Percentiles rank a stretch among this genome's conserved stretches.
Conservation (phyloP, 2,888 invertebrate species). For the Melanophora roralis region DNA sequence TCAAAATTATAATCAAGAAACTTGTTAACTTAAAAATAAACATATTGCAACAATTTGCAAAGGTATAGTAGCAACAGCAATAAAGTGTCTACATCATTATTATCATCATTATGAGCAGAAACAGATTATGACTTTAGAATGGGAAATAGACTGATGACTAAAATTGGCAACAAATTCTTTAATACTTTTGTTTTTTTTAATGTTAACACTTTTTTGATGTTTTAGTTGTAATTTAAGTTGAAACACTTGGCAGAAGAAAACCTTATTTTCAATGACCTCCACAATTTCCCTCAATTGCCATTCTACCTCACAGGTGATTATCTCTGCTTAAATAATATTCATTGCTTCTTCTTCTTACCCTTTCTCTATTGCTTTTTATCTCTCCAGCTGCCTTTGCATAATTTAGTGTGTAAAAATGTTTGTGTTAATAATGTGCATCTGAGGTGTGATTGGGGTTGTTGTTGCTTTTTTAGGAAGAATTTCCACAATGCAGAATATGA, state of each 20-base stretch:
- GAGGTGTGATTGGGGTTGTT: conserved; percentile 46
- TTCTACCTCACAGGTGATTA: conserved; percentile 36
- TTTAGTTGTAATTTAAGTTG: conserved; percentile 43
- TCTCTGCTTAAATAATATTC: conserved; percentile 22
- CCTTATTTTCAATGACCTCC: conserved; percentile 38
- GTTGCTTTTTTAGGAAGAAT: conserved; percentile 24
- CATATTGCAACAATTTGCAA: conserved; percentile 25
- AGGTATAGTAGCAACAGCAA: conserved; percentile 11
- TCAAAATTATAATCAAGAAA: conserved; percentile 3
- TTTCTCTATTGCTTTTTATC: neutral
- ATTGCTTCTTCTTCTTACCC: neutral
- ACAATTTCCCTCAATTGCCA: conserved; percentile 12
- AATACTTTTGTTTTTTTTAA: neutral
- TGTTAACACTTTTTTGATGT: neutral
- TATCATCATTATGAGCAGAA: neutral
- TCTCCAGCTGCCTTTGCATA: neutral
- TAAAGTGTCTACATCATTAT: conserved; percentile 14
- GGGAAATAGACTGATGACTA: conserved; percentile 33
- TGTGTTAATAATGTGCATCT: conserved; percentile 3
- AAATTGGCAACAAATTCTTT: conserved; percentile 46
- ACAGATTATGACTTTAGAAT: neutral
- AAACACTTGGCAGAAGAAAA: conserved; percentile 34
- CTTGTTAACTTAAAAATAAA: conserved; percentile 15
- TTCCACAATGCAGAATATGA: conserved; percentile 58
- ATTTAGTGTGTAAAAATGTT: neutral